Base-by-base conservation (phyloP, 2,888 invertebrate genomes). In the Ectemnius cavifrons region DNA sequence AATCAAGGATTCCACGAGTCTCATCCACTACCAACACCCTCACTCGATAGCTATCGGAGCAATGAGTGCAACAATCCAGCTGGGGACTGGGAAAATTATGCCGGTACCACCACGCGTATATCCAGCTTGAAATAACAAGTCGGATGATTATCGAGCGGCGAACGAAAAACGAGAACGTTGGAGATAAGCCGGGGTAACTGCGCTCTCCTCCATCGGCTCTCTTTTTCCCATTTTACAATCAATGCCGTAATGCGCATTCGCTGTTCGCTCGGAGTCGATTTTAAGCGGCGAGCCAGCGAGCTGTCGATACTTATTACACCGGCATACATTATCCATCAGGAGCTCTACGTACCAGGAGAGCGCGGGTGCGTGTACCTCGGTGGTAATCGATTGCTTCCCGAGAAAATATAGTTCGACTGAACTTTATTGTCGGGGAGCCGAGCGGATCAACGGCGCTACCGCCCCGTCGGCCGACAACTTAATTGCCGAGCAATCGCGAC, bases 231-330 rank as follows among this genome's bases (percentile, higher is more conserved):
- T 52, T 14, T 52, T 52, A 16, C 52, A 14, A 52, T 52, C n/a
- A 52, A 52, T 16, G 14, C 52, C 13, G n/a, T 52, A 52, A 52
- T 14, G 14, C n/a, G 5, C n/a, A 14, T 14, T 5, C 52, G 27
- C 64, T n/a, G 13, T 52, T 16, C 16, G 52, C 14, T 6, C 16
- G 52, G n/a, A 52, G 16, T 52, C 52, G 13, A 2, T 52, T 52
- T 52, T 52, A 37, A 37, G 52, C n/a, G 52, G 52, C 52, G 52
- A 16, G 16, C 4, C 52, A 20, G n/a, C 52, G 47, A 49, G 20
- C 46, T 47, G 59, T 45, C 58, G 18, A 66, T 59, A 66, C 45
- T 45, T n/a, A 59, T 58, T 66, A 66, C 23, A 16, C 8, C 14
- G n/a, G n/a, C 28, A 37, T 14, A 37, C 37, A 37, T 61, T 63